These are phyloP conservation scores for Muntiacus reevesi DNA, from an alignment of 2,113 vertebrate genomes.

Conservation along the genomic window DNA sequence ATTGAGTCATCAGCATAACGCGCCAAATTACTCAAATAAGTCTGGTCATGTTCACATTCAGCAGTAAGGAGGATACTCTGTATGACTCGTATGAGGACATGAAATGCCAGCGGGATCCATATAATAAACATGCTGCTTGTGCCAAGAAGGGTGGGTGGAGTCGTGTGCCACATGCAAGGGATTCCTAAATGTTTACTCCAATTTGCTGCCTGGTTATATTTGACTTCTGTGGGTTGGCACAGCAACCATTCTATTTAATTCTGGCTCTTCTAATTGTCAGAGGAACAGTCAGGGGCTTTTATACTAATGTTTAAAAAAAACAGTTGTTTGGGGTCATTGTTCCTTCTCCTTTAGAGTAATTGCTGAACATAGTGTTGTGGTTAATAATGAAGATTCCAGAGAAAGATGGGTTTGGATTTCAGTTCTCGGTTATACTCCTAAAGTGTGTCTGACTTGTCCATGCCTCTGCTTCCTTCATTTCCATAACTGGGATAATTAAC, in stretches of 20 bases:
- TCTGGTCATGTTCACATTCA: slow-evolving; percentile 82
- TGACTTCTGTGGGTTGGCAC: slow-evolving; percentile 92
- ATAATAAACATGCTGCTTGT: slow-evolving; percentile 86
- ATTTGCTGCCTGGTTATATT: slow-evolving; percentile 88
- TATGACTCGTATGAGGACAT: slow-evolving; percentile 78
- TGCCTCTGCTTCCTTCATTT: slow-evolving; percentile 1
- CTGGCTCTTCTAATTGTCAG: slow-evolving; percentile 79
- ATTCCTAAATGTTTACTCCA: slow-evolving; percentile 94
- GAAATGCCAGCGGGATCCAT: slow-evolving; percentile 84
- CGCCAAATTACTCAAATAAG: slow-evolving; percentile 78
- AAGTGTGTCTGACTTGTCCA: background rate
- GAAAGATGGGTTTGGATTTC: slow-evolving; percentile 17
- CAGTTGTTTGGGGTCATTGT: slow-evolving; percentile 67
- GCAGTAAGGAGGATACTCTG: slow-evolving; percentile 76
- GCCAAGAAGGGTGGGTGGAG: slow-evolving; percentile 91
- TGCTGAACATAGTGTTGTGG: background rate
- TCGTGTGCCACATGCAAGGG: slow-evolving; percentile 89
- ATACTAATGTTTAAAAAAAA: slow-evolving; percentile 62
- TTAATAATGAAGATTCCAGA: background rate
- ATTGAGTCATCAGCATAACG: slow-evolving; percentile 77
- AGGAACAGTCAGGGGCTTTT: slow-evolving; percentile 73
- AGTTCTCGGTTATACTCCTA: background rate
- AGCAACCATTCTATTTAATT: slow-evolving; percentile 79
- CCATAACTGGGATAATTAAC: background rate
- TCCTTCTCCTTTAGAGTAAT: slow-evolving; percentile 60